Evolutionary conservation across 1,140 invertebrate genomes (phyloP).

Genomic region (Hycleus phaleratus): DNA sequence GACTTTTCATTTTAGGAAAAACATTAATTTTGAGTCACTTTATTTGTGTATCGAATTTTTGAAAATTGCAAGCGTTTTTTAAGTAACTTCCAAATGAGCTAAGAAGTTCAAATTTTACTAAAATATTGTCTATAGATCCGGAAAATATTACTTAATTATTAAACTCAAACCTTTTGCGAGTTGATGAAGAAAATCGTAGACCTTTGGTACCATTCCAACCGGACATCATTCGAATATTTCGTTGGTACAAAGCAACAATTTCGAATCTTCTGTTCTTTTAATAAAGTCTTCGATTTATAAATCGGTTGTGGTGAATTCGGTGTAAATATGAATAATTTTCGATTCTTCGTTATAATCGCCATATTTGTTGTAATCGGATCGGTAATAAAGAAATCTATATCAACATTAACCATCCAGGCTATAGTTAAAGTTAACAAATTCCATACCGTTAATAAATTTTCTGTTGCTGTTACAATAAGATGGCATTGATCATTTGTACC

Average conservation of each 20-base stretch:
- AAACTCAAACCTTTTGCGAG: conserved; percentile 43
- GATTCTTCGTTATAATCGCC: conserved; percentile 55
- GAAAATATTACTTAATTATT: conserved; percentile 25
- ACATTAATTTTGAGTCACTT: too few relatives aligned
- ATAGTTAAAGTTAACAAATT: conserved; percentile 60
- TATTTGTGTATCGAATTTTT: too few relatives aligned
- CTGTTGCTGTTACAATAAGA: conserved; percentile 52
- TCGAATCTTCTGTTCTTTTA: conserved; percentile 40
- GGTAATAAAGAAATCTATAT: conserved; percentile 44
- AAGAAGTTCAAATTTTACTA: neutral
- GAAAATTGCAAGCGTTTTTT: too few relatives aligned
- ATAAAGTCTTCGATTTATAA: conserved; percentile 44
- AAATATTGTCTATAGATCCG: conserved; percentile 14
- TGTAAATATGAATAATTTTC: conserved; percentile 55
- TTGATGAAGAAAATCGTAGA: conserved; percentile 53
- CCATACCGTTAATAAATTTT: conserved; percentile 57
- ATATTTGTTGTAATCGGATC: conserved; percentile 58
- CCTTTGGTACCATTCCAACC: conserved; percentile 48
- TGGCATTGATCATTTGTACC: conserved; percentile 56
- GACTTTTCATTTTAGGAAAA: too few relatives aligned
- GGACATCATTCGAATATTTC: conserved; percentile 41
- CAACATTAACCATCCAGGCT: conserved; percentile 51
- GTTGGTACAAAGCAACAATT: conserved; percentile 50
- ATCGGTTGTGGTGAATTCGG: conserved; percentile 48
- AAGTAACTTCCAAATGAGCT: too few relatives aligned